Base-by-base conservation (phyloP, 2,113 vertebrate species). In the Xiphophorus couchianus region DNA sequence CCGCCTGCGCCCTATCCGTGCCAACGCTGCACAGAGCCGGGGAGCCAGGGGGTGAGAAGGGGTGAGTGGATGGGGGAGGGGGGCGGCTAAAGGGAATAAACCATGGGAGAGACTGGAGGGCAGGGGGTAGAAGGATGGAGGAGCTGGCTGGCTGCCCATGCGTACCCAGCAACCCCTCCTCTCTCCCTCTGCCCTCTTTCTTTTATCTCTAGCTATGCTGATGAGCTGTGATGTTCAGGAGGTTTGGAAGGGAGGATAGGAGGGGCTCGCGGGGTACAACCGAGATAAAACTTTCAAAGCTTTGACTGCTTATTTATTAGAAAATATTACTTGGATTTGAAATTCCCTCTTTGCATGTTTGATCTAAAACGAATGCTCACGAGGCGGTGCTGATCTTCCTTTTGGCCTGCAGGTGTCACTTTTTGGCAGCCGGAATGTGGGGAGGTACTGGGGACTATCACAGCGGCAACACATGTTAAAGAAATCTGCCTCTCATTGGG, bases 1-100 rank as follows among this genome's bases (percentile, higher is more conserved):
- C 93, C 92, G 90, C 92, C 92, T 93, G 94, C 90, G 92, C 94
- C 94, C 92, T 84, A 86, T 76, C 90, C n/a, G 90, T 93, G 92
- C 94, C 93, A 94, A 88, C 77, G 85, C 86, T 84, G 86, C 88
- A 88, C 86, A 86, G 86, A 91, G 90, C 81, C 62, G 84, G 83
- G 79, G 88, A 90, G 91, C 83, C 77, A 77, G 86, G 79, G 87
- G 90, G 83, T 77, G 80, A 81, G 82, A 70, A 67, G 88, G 88
- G 89, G 84, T 77, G 80, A 86, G 93, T 89, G 92, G 82, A 69
- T 66, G 88, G 88, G 89, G 76, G 80, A 86, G 93, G 89, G 92
- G 77, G 92, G 78, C 76, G 77, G 81, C 89, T 90, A 84, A 91
- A 87, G 91, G 90, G 89, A 93, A 88, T 88, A 86, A 91, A 92